A percentile compares a stretch with the other conserved stretches of the same genome.
Evolutionary conservation across 2,888 invertebrate genomes (phyloP).

Genomic region (Acanthosoma haemorrhoidale): DNA sequence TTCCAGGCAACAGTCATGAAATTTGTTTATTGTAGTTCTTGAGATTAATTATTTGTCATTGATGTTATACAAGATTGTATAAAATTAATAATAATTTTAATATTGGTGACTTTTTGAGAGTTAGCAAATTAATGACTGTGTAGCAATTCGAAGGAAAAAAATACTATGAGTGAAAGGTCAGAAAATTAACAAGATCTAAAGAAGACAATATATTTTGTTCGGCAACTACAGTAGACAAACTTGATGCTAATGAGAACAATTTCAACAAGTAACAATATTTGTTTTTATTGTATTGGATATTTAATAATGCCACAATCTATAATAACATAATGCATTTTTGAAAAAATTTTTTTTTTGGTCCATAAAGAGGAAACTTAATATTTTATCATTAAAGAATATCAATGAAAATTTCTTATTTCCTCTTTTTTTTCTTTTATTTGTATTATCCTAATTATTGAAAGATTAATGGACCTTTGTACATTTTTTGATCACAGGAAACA

Average conservation of each 20-base stretch:
- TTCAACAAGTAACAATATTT: not conserved
- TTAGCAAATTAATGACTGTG: too few species aligned
- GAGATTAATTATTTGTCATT: too few species aligned
- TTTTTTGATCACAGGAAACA: slow-evolving; percentile 20
- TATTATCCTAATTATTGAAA: not conserved
- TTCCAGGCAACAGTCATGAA: too few species aligned
- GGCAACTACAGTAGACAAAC: slow-evolving; percentile 11
- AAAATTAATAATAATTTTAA: too few species aligned
- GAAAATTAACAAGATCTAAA: not conserved
- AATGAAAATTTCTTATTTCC: too few species aligned
- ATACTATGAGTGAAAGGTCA: too few species aligned
- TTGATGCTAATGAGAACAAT: not conserved
- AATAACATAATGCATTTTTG: not conserved
- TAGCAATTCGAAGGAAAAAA: too few species aligned
- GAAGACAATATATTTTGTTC: slow-evolving; percentile 20
- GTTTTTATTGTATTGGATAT: not conserved
- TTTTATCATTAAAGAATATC: not conserved
- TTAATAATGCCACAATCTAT: not conserved
- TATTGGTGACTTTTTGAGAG: too few species aligned
- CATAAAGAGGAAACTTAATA: not conserved
- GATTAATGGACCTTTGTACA: slow-evolving; percentile 17
- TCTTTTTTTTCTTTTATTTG: not conserved
- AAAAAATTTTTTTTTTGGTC: not conserved
- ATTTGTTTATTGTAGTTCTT: too few species aligned
- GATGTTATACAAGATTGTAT: too few species aligned